Evolutionary conservation across 2,797 vertebrate genomes (phyloP).

Genomic region (Tapirus indicus): DNA sequence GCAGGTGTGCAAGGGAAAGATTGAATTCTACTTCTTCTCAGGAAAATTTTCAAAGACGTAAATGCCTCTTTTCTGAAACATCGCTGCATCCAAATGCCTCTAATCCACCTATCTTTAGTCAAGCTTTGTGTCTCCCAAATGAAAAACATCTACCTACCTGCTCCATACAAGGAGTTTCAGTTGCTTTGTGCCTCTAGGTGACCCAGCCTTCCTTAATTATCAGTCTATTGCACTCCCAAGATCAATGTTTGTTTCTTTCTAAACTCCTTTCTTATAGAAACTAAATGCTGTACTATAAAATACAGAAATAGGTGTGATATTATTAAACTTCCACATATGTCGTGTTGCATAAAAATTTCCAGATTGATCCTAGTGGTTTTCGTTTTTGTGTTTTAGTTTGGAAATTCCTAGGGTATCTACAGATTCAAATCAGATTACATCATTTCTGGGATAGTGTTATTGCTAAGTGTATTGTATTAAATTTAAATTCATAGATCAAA

Average conservation of each 20-base stretch:
- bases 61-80: background rate
- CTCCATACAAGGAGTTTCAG: background rate
- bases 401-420: constrained; percentile 24
- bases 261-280: background rate
- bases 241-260: constrained; percentile 5
- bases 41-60: background rate
- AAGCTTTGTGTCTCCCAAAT: background rate
- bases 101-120: background rate
- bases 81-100: background rate
- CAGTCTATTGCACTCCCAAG: background rate
- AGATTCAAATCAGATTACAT: constrained; percentile 45
- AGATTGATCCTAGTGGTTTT: background rate
- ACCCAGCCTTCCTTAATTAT: background rate
- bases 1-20: background rate
- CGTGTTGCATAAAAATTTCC: constrained; percentile 14
- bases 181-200: background rate
- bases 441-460: background rate
- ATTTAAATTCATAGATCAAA: constrained; percentile 48
- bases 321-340: background rate
- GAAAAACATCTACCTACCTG: background rate
- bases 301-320: background rate
- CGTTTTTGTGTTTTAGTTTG: constrained; percentile 6
- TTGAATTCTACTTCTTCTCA: background rate
- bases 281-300: background rate
- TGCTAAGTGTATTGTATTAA: background rate